A percentile compares a stretch with the other conserved stretches of the same genome.
Evolutionary conservation across 2,797 vertebrate genomes (phyloP).

Genomic region (Vultur gryphus): DNA sequence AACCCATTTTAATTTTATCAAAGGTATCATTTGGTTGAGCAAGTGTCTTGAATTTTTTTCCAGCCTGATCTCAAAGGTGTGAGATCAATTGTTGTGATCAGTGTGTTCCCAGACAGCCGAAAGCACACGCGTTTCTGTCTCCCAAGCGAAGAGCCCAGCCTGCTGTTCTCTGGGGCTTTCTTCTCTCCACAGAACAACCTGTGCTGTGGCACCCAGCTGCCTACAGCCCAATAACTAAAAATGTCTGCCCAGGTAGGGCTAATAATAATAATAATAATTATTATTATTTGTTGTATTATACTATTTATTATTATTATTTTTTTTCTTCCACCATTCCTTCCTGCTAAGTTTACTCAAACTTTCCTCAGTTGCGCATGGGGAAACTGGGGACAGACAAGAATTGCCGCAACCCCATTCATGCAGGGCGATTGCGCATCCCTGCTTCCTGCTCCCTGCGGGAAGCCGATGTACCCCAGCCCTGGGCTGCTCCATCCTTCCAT

Average conservation of each 20-base stretch:
- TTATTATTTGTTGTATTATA: too few species aligned
- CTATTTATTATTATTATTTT: background rate
- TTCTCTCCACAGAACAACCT: background rate
- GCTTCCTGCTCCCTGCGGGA: fast-evolving
- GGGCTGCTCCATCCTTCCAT: background rate
- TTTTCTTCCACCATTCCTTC: background rate
- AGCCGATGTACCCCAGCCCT: background rate
- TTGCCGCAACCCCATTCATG: fast-evolving
- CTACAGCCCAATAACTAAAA: background rate
- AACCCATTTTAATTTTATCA: background rate
- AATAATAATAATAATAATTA: too few species aligned
- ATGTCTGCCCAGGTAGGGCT: background rate
- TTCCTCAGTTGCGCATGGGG: background rate
- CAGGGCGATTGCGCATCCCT: too few species aligned
- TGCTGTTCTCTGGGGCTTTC: background rate
- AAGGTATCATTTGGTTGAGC: background rate
- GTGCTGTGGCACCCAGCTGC: background rate
- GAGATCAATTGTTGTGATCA: background rate
- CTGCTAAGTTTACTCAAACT: background rate
- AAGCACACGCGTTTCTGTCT: background rate
- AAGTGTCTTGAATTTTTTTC: background rate
- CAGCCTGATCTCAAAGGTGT: background rate
- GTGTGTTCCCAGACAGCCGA: background rate
- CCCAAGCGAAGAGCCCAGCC: background rate
- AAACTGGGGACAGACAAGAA: background rate